Conservation (phyloP, 2,888 invertebrate species). For the Diaperis boleti region DNA sequence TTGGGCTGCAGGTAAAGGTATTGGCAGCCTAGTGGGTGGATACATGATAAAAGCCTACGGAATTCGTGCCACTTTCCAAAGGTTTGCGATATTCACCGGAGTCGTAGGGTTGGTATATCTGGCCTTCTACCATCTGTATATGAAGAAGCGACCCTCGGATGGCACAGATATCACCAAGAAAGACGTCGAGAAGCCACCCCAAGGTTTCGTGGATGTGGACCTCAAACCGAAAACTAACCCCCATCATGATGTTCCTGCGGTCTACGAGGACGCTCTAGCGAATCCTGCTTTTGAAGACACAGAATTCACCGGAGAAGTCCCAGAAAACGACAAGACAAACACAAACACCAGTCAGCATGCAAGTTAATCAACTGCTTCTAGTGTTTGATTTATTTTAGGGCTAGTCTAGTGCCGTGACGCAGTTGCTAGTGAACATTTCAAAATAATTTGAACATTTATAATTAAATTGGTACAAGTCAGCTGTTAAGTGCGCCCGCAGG, state of each 20-base stretch:
- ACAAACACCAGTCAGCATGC: constrained; percentile 2
- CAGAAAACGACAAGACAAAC: not conserved
- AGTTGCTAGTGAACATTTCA: constrained; percentile 12
- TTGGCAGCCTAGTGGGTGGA: constrained; percentile 82
- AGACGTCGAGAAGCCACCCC: constrained; percentile 62
- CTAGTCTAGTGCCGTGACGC: constrained; percentile 29
- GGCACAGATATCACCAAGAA: constrained; percentile 73
- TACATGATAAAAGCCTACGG: constrained; percentile 80
- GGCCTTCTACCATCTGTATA: constrained; percentile 75
- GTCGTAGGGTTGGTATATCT: constrained; percentile 77
- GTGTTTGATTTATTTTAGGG: constrained; percentile 24
- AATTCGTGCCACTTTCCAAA: constrained; percentile 78
- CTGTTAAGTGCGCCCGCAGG: not conserved
- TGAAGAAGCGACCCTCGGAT: constrained; percentile 70
- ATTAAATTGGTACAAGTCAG: constrained; percentile 26
- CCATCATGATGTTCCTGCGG: constrained; percentile 53
- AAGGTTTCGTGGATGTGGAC: constrained; percentile 50
- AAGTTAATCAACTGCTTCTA: constrained; percentile 21
- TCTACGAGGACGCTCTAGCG: constrained; percentile 59
- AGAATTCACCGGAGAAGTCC: constrained; percentile 51
- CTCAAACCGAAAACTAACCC: constrained; percentile 48
- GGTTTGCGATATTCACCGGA: constrained; percentile 75
- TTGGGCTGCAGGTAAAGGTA: constrained; percentile 73
- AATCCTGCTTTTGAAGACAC: constrained; percentile 61
- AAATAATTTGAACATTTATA: constrained; percentile 3